phyloP scores from a whole-genome alignment of 2,113 vertebrate species.

The Protobothrops flavoviridis region DNA sequence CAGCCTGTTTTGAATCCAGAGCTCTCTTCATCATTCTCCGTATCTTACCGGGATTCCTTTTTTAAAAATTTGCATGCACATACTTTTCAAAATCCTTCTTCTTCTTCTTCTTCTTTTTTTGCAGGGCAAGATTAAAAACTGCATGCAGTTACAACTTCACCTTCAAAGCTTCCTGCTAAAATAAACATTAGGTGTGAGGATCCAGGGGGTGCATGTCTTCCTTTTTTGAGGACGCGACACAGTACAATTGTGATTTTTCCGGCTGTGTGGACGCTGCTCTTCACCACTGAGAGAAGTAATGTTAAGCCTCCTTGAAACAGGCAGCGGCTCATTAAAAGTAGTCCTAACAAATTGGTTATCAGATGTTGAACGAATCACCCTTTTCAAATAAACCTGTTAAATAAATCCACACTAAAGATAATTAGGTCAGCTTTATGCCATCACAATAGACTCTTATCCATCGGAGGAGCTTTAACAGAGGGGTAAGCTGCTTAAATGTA shows the following conservation, averaged over 20 bases:
- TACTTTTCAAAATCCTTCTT: constrained; percentile 45
- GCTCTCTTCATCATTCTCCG: neutral
- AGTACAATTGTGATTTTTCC: constrained; percentile 41
- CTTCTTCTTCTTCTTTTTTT: constrained; percentile 46
- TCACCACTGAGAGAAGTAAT: constrained; percentile 61
- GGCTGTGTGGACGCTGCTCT: constrained; percentile 39
- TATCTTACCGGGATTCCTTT: constrained; percentile 53
- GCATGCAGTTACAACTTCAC: neutral
- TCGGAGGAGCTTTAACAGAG: constrained; percentile 55
- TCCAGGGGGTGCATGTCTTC: constrained; percentile 11
- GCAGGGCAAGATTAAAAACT: constrained; percentile 50
- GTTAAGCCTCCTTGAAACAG: constrained; percentile 59
- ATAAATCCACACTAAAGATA: constrained; percentile 68
- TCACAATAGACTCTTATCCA: constrained; percentile 59
- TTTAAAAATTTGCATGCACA: neutral
- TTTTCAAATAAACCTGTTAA: constrained; percentile 75
- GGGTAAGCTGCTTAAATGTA: constrained; percentile 55
- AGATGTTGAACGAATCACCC: constrained; percentile 69
- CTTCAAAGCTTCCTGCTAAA: constrained; percentile 49
- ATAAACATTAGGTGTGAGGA: constrained; percentile 48
- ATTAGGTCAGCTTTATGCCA: constrained; percentile 65
- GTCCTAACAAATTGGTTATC: constrained; percentile 69
- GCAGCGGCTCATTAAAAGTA: constrained; percentile 68
- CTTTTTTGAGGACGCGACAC: constrained; percentile 51
- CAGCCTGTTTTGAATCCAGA: neutral